Evolutionary conservation across 2,888 invertebrate species (phyloP).

Genomic region (Xestoiulus laeticollis): DNA sequence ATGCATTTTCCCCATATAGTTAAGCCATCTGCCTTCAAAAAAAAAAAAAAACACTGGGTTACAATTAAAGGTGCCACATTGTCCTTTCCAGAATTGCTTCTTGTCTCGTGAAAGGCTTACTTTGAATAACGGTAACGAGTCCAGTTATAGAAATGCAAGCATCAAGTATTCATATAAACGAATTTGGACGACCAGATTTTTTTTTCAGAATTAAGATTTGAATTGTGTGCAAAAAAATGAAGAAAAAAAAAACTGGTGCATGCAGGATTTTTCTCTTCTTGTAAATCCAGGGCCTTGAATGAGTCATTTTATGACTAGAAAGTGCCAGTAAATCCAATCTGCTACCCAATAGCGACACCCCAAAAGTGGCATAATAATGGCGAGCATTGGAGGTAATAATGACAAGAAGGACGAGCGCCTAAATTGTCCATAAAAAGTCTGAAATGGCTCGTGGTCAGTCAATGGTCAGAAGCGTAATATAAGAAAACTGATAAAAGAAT

Average conservation of each 20-base stretch:
- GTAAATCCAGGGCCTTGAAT: conserved; percentile 8
- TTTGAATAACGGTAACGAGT: neutral
- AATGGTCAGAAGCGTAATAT: conserved; percentile 21
- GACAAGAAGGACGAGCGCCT: conserved; percentile 6
- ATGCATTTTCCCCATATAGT: no score
- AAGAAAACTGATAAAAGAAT: neutral
- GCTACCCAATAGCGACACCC: conserved; percentile 1
- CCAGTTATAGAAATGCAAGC: neutral
- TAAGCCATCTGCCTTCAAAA: no score
- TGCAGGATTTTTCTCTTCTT: neutral
- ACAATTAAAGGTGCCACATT: no score
- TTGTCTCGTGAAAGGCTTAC: neutral
- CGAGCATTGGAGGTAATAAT: conserved; percentile 20
- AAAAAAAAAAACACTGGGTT: no score
- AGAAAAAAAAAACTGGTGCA: neutral
- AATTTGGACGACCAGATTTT: neutral
- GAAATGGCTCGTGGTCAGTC: conserved; percentile 16
- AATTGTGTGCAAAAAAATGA: no score
- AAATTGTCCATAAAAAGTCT: conserved; percentile 8
- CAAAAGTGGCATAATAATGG: conserved; percentile 22
- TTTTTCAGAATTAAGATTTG: neutral
- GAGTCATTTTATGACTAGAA: neutral
- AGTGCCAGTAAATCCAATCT: neutral
- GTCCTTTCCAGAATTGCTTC: no score
- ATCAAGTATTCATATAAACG: neutral